Conservation (phyloP, 2,113 vertebrate species). For the Dicerorhinus sumatrensis region DNA sequence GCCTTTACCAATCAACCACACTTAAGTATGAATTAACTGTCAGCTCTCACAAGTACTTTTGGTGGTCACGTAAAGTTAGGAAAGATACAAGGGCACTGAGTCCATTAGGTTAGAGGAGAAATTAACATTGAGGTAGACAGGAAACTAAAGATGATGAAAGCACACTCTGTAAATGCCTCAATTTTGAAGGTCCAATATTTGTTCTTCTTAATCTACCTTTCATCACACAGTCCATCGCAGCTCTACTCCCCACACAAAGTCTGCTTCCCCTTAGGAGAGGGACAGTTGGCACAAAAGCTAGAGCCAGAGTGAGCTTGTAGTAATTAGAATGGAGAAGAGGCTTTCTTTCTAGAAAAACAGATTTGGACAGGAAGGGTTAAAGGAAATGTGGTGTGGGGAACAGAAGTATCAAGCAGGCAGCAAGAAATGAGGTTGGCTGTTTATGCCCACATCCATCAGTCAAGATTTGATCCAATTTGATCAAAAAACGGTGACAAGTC, state of each 20-base stretch:
- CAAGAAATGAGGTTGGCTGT: neutral
- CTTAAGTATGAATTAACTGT: neutral
- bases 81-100: neutral
- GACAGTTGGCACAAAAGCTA: neutral
- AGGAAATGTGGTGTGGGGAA: neutral
- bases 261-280: neutral
- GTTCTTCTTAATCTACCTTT: neutral
- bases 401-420: neutral
- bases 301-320: neutral
- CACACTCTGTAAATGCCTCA: neutral
- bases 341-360: neutral
- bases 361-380: neutral
- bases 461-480: neutral
- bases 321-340: neutral
- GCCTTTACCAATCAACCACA: neutral
- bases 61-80: neutral
- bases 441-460: neutral
- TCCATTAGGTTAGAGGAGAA: neutral
- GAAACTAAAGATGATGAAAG: neutral
- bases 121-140: neutral
- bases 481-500: neutral
- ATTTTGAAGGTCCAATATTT: neutral
- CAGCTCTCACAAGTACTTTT: neutral
- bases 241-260: neutral
- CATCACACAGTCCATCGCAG: neutral